A percentile compares a stretch with the other conserved stretches of the same genome.
Evolutionary conservation across 92 coral and sea anemone genomes (phyloP).

Genomic region (Scolanthus callimorphus): DNA sequence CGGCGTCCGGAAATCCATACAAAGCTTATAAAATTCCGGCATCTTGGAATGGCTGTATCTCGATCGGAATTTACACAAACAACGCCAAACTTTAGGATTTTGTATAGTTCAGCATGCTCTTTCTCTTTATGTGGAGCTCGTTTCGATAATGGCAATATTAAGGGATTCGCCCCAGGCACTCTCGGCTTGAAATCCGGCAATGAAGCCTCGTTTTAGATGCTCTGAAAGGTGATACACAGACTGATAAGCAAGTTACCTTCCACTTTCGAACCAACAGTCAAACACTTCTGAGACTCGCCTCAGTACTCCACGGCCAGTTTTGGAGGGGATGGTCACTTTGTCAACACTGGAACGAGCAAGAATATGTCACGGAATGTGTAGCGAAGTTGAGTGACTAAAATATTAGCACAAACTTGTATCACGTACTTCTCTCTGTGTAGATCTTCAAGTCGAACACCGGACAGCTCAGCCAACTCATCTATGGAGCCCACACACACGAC

Average conservation of each 20-base stretch:
- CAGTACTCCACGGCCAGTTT: conserved; percentile 87
- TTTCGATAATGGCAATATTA: too few species aligned
- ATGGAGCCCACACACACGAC: conserved; percentile 96
- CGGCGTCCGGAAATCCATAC: too few species aligned
- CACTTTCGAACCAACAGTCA: conserved; percentile 99
- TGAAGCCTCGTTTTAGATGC: too few species aligned
- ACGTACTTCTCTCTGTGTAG: conserved; percentile 97
- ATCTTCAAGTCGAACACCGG: conserved; percentile 88
- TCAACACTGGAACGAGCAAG: conserved; percentile 55
- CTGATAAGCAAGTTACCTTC: conserved; percentile 74
- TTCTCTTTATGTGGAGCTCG: too few species aligned
- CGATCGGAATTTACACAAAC: too few species aligned
- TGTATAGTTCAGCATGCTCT: too few species aligned
- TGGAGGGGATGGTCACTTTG: conserved; percentile 89
- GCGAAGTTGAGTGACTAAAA: neutral
- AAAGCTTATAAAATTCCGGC: too few species aligned
- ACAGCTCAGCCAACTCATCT: conserved; percentile 81
- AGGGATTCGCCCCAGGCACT: too few species aligned
- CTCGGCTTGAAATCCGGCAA: too few species aligned
- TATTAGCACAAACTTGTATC: neutral
- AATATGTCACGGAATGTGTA: neutral
- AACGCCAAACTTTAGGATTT: too few species aligned
- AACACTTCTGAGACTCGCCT: conserved; percentile 90
- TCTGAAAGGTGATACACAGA: too few species aligned
- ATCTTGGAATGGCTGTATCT: too few species aligned